Percentiles rank a stretch among this genome's conserved stretches.
phyloP scores from a whole-genome alignment of 2,113 vertebrate genomes.

The Hassar affinis region DNA sequence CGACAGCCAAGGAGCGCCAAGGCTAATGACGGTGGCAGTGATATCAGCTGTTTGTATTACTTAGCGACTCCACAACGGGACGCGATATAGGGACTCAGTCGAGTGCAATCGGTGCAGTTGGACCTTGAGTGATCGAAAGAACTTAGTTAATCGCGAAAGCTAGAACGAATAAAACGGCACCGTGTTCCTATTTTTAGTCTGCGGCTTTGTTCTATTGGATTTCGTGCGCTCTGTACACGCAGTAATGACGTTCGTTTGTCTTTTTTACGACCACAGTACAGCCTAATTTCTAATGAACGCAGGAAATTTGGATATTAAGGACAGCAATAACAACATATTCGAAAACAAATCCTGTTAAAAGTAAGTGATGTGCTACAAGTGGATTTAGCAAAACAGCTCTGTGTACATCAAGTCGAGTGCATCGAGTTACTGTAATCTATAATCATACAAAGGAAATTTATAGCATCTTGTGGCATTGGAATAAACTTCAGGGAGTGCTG shows the following conservation, averaged over 20 bases:
- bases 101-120: not conserved
- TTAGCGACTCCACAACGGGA: not conserved
- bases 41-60: slow-evolving; percentile 38
- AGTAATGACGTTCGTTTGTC: not conserved
- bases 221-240: not conserved
- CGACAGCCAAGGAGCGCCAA: slow-evolving; percentile 23
- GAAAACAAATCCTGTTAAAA: not conserved
- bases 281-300: slow-evolving; percentile 9
- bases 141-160: slow-evolving; percentile 21
- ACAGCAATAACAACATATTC: slow-evolving; percentile 6
- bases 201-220: slow-evolving; percentile 1
- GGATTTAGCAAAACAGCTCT: not conserved
- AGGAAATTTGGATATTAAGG: not conserved
- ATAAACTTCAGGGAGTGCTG: not conserved
- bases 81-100: not conserved
- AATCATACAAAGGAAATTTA: not conserved
- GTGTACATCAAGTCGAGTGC: no score
- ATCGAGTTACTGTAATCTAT: not conserved
- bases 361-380: not conserved
- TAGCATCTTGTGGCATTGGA: not conserved
- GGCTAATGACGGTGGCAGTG: slow-evolving; percentile 39
- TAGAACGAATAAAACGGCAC: not conserved
- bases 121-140: slow-evolving; percentile 1
- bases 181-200: not conserved
- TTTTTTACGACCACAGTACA: not conserved